These are phyloP conservation scores for Sebastes diaconus DNA, from an alignment of 2,797 vertebrate species.

Conservation along the genomic window DNA sequence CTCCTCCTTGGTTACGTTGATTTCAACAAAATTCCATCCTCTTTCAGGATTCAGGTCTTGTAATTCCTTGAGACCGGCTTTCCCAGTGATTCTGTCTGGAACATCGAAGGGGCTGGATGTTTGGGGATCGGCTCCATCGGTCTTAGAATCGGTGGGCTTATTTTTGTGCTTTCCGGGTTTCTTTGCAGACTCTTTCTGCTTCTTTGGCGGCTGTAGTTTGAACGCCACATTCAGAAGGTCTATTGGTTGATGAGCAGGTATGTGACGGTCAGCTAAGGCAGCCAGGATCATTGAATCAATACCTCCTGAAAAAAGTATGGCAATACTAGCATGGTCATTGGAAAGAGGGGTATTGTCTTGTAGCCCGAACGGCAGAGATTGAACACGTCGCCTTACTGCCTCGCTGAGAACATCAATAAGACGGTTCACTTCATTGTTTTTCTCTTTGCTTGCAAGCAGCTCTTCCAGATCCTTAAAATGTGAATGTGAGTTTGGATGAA, in stretches of 20 bases:
- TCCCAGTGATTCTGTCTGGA: conserved; percentile 92
- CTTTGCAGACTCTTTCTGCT: conserved; percentile 48
- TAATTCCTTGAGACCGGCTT: conserved; percentile 88
- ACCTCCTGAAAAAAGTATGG: conserved; percentile 94
- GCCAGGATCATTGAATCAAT: conserved; percentile 95
- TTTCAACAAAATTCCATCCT: conserved; percentile 95
- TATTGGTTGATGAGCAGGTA: conserved; percentile 87
- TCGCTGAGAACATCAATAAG: conserved; percentile 85
- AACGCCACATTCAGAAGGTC: conserved; percentile 99
- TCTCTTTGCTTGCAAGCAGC: conserved; percentile 75
- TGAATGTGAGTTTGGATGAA: neutral
- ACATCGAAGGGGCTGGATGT: conserved; percentile 77
- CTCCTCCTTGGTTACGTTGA: conserved; percentile 89
- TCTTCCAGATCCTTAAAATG: conserved; percentile 75
- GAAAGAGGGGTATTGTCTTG: neutral
- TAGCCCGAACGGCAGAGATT: conserved; percentile 68
- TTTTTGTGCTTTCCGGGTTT: conserved; percentile 56
- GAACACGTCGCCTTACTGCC: conserved; percentile 86
- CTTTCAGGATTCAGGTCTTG: conserved; percentile 83
- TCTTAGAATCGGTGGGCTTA: neutral
- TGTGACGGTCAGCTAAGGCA: conserved; percentile 87
- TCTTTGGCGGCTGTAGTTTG: conserved; percentile 69
- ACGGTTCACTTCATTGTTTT: conserved; percentile 60
- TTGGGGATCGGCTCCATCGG: neutral
- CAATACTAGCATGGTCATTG: conserved; percentile 75